Evolutionary conservation across 2,113 vertebrate genomes (phyloP).

Genomic region (Sminthopsis crassicaudata): DNA sequence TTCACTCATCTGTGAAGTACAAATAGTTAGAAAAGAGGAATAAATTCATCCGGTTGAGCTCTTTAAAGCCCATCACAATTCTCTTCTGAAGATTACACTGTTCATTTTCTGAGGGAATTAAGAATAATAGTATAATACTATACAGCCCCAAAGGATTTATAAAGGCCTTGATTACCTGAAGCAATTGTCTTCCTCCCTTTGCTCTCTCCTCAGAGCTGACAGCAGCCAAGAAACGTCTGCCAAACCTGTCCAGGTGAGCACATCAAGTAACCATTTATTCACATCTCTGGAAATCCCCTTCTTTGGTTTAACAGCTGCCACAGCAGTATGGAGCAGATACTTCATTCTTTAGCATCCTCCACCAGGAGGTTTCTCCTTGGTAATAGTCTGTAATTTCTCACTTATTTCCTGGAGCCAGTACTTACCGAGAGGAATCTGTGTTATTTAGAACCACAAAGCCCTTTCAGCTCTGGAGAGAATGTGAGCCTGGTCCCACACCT

Average conservation of each 20-base stretch:
- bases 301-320: not conserved
- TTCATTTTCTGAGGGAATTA: not conserved
- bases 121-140: not conserved
- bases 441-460: not conserved
- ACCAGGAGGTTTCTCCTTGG: not conserved
- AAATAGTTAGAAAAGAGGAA: not conserved
- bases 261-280: not conserved
- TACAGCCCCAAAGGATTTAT: not conserved
- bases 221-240: not conserved
- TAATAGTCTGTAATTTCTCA: not conserved
- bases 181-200: not conserved
- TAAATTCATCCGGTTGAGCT: not conserved
- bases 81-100: not conserved
- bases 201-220: not conserved
- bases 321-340: not conserved
- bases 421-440: not conserved
- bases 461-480: not conserved
- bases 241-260: not conserved
- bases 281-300: not conserved
- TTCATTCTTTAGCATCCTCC: not conserved
- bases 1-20: slow-evolving; percentile 11
- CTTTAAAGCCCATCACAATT: slow-evolving; percentile 6
- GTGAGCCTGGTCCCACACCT: not conserved
- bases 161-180: not conserved
- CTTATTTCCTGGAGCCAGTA: not conserved